phyloP scores from a whole-genome alignment of 2,797 vertebrate genomes.

The Eupleurogrammus muticus region DNA sequence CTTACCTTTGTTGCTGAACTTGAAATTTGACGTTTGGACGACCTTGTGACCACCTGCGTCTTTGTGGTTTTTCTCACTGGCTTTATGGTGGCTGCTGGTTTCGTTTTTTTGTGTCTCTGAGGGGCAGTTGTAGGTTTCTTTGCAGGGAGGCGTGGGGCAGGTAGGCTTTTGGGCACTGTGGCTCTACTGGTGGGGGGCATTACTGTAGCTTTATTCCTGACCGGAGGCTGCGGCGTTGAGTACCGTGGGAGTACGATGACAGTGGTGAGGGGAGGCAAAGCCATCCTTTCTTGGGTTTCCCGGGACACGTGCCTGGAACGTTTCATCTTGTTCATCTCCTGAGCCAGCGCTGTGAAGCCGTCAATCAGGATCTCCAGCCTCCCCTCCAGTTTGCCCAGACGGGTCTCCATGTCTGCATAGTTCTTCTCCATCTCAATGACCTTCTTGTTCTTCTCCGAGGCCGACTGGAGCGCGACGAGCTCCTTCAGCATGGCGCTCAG shows the following conservation, averaged over 20 bases:
- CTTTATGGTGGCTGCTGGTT: slow-evolving; percentile 24
- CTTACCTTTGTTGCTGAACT: slow-evolving; percentile 49
- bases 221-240: slow-evolving; percentile 39
- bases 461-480: slow-evolving; percentile 48
- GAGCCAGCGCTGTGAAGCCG: slow-evolving; percentile 81
- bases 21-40: slow-evolving; percentile 34
- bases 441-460: slow-evolving; percentile 60
- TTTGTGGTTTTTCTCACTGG: slow-evolving; percentile 37
- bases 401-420: slow-evolving; percentile 73
- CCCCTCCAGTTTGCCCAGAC: slow-evolving; percentile 75
- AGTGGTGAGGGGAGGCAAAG: slow-evolving; percentile 38
- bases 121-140: slow-evolving; percentile 27
- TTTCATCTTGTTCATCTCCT: slow-evolving; percentile 84
- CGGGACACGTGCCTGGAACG: slow-evolving; percentile 60
- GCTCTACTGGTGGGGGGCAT: slow-evolving; percentile 46
- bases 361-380: slow-evolving; percentile 84
- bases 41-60: slow-evolving; percentile 29
- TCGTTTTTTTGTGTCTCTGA: slow-evolving; percentile 35
- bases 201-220: slow-evolving; percentile 29
- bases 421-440: slow-evolving; percentile 67
- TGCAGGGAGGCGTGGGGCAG: slow-evolving; percentile 46
- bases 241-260: slow-evolving; percentile 17
- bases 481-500: slow-evolving; percentile 73
- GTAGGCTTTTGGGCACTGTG: slow-evolving; percentile 65
- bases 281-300: slow-evolving; percentile 50